These are phyloP conservation scores for Sarcophaga variegata DNA, from an alignment of 2,888 invertebrate species.

Conservation along the genomic window DNA sequence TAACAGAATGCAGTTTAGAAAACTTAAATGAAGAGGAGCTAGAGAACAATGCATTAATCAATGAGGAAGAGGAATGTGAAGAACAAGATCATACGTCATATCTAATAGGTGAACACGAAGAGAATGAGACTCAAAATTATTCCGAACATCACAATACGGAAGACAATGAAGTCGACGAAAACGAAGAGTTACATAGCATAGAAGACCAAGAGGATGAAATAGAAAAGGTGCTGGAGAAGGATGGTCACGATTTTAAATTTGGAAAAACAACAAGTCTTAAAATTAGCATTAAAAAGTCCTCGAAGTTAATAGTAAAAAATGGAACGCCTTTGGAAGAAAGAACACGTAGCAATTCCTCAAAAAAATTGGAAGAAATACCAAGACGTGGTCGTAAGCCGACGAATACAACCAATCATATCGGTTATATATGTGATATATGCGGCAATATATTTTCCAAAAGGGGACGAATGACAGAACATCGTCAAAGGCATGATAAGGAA, in stretches of 20 bases:
- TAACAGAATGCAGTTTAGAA: slow-evolving; percentile 26
- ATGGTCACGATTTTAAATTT: slow-evolving; percentile 8
- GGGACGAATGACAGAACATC: slow-evolving; percentile 79
- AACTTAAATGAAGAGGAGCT: slow-evolving; percentile 33
- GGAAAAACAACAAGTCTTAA: slow-evolving; percentile 27
- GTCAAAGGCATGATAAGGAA: slow-evolving; percentile 76
- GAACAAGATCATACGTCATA: slow-evolving; percentile 22
- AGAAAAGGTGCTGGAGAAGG: slow-evolving; percentile 8
- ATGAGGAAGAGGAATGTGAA: slow-evolving; percentile 9
- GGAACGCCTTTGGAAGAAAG: not conserved
- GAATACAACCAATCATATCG: slow-evolving; percentile 71
- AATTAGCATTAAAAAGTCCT: slow-evolving; percentile 29
- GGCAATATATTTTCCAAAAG: slow-evolving; percentile 79
- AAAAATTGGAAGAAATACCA: slow-evolving; percentile 55
- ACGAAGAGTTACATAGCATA: not conserved
- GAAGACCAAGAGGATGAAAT: slow-evolving; percentile 2
- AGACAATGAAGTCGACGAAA: slow-evolving; percentile 30
- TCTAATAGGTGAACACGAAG: not conserved
- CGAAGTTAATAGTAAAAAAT: slow-evolving; percentile 6
- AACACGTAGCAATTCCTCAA: not conserved
- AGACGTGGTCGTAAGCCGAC: slow-evolving; percentile 46
- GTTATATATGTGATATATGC: slow-evolving; percentile 79
- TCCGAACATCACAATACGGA: slow-evolving; percentile 68
- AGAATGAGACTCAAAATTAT: slow-evolving; percentile 24
- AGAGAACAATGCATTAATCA: slow-evolving; percentile 18